Base-by-base conservation (phyloP, 2,888 invertebrate genomes). In the Ophioninae sp. region DNA sequence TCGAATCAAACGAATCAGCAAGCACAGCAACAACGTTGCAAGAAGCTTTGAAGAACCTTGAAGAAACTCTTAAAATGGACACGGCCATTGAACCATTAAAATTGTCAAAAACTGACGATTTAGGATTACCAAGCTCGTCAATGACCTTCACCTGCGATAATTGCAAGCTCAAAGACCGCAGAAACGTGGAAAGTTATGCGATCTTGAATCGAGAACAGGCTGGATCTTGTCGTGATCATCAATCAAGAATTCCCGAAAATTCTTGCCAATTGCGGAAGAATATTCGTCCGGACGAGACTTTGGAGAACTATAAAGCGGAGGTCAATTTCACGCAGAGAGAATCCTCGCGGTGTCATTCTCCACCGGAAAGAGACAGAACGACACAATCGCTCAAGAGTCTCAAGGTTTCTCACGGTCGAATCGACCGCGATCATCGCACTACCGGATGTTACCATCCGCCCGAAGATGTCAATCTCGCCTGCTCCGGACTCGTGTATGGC, bases 351-450 rank as follows among this genome's bases (percentile, higher is more conserved):
- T 65, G 84, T 79, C 79, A 85, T 70, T 86, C 85, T 30, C 83
- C 85, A 39, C 84, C 85, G 37, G 86, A 85, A 77, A 85, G 81
- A 61, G 86, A 86, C 70, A 39, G n/a, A 23, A 81, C 84, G 64
- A 56, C 74, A 57, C 74, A 62, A 39, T 41, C 67, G 7, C 72
- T 72, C 37, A 59, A 57, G 69, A 59, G 50, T 50, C 23, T 3
- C 37, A 37, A 10, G 69, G 61, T 77, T 77, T 69, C 77, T 64
- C 64, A 69, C 56, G 20, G 37, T 62, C 7, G 39, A 7, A 79
- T 74, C 68, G 69, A 64, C 44, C 13, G 37, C 75, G 30, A 17
- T 23, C 41, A 73, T 65, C 44, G 70, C 30, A 41, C 20, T 0
- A 50, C 17, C 69, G 73, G 69, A 69, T 77, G 73, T 69, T 73